A percentile compares a stretch with the other conserved stretches of the same genome.
Evolutionary conservation across 2,797 vertebrate genomes (phyloP).

Genomic region (Echiichthys vipera): DNA sequence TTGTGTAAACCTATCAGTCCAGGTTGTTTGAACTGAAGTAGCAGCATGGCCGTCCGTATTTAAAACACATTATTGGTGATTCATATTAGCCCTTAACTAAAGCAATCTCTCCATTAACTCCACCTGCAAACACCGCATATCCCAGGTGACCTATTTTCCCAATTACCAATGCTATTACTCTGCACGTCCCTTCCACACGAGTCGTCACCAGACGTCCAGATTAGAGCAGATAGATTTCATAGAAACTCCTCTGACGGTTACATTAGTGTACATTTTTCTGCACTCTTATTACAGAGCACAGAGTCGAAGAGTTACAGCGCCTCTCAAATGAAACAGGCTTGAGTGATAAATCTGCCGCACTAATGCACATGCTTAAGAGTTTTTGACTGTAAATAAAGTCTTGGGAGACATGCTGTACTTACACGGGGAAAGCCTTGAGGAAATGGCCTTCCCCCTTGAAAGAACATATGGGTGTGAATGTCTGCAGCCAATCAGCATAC

Average conservation of each 20-base stretch:
- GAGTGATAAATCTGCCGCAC: conserved; percentile 79
- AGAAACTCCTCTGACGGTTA: conserved; percentile 67
- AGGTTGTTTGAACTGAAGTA: conserved; percentile 87
- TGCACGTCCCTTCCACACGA: conserved; percentile 66
- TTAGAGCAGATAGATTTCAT: conserved; percentile 69
- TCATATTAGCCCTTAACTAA: conserved; percentile 80
- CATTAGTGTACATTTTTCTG: conserved; percentile 77
- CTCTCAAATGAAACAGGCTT: conserved; percentile 78
- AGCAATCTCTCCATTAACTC: conserved; percentile 78
- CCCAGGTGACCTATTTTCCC: conserved; percentile 83
- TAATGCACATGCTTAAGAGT: conserved; percentile 79
- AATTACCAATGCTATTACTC: conserved; percentile 84
- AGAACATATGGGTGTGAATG: conserved; percentile 66
- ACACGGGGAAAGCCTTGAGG: conserved; percentile 68
- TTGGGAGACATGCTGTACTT: conserved; percentile 75
- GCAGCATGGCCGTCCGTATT: conserved; percentile 84
- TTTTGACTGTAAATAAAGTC: conserved; percentile 84
- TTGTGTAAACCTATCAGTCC: conserved; percentile 85
- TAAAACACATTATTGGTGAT: conserved; percentile 81
- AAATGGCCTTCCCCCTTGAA: conserved; percentile 57
- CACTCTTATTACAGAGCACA: conserved; percentile 73
- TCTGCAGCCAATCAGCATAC: conserved; percentile 69
- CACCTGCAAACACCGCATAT: conserved; percentile 83
- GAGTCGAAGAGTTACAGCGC: conserved; percentile 77
- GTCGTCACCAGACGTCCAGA: conserved; percentile 66